A percentile compares a stretch with the other conserved stretches of the same genome.
These are phyloP conservation scores for Tetraneura akinire DNA, from an alignment of 1,140 invertebrate species.

Conservation along the genomic window DNA sequence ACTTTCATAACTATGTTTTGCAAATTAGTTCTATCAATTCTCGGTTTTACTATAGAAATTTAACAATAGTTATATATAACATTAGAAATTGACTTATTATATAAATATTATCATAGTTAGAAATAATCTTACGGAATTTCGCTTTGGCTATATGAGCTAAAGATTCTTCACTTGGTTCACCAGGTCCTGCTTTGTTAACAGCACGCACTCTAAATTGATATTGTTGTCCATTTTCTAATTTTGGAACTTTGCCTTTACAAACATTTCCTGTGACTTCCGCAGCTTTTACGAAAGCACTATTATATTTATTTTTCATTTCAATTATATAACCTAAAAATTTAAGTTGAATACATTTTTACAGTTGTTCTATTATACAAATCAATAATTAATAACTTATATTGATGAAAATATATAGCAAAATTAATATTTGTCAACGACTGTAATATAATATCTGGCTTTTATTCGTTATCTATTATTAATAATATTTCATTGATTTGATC, in stretches of 20 bases:
- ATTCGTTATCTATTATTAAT: too few species aligned
- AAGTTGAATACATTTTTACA: neutral
- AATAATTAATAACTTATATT: too few species aligned
- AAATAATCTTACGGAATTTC: slow-evolving; percentile 74
- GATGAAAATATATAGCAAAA: too few species aligned
- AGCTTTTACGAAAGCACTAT: slow-evolving; percentile 68
- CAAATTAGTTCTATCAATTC: slow-evolving; percentile 88
- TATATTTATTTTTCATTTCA: slow-evolving; percentile 79
- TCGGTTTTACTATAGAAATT: slow-evolving; percentile 77
- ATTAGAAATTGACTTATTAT: too few species aligned
- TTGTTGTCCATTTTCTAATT: slow-evolving; percentile 89
- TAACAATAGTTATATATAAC: slow-evolving; percentile 38
- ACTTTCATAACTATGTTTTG: slow-evolving; percentile 83
- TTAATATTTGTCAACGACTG: too few species aligned
- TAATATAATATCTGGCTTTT: neutral
- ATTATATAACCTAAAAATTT: slow-evolving; percentile 78
- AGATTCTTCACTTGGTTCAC: slow-evolving; percentile 92
- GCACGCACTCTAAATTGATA: slow-evolving; percentile 94
- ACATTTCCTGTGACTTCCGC: slow-evolving; percentile 76
- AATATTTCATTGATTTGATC: too few species aligned
- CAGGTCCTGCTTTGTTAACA: slow-evolving; percentile 93
- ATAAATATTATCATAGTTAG: slow-evolving; percentile 37
- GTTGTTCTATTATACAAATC: too few species aligned
- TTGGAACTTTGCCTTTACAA: slow-evolving; percentile 81
- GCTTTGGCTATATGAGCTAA: slow-evolving; percentile 95